Conservation (phyloP, 2,113 vertebrate genomes). For the Neomonachus schauinslandi region DNA sequence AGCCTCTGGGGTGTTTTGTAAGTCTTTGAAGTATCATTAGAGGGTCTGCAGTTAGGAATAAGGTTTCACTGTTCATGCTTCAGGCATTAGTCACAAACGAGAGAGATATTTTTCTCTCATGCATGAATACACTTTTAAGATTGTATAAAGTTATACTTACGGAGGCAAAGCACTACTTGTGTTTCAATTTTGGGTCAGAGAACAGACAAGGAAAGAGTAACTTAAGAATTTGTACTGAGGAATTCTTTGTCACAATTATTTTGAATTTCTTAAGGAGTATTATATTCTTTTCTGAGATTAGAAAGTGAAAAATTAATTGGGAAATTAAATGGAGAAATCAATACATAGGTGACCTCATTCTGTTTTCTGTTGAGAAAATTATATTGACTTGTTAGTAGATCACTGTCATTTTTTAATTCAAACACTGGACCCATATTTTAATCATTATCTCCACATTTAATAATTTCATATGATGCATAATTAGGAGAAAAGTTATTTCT, state of each 20-base stretch:
- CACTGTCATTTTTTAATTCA: not conserved
- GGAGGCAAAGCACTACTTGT: constrained; percentile 32
- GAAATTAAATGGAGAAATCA: constrained; percentile 48
- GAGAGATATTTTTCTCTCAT: constrained; percentile 57
- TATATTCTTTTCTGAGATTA: constrained; percentile 56
- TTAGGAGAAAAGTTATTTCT: constrained; percentile 64
- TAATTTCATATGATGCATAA: constrained; percentile 41
- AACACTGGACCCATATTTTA: constrained; percentile 40
- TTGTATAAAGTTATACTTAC: constrained; percentile 70
- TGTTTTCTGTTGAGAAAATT: not conserved
- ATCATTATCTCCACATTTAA: not conserved
- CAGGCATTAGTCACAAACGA: constrained; percentile 75
- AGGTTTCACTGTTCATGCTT: constrained; percentile 77
- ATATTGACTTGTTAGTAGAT: not conserved
- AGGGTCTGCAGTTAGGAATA: constrained; percentile 43
- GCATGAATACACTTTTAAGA: constrained; percentile 68
- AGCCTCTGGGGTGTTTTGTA: constrained; percentile 62
- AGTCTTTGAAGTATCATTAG: constrained; percentile 81
- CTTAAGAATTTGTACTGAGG: not conserved
- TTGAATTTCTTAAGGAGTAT: not conserved
- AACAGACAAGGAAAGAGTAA: constrained; percentile 22
- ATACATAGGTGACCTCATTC: constrained; percentile 37
- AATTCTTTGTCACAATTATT: constrained; percentile 29
- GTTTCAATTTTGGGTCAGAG: constrained; percentile 60
- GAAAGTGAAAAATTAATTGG: constrained; percentile 67